Base-by-base conservation (phyloP, 2,797 vertebrate species). In the Champsocephalus gunnari region DNA sequence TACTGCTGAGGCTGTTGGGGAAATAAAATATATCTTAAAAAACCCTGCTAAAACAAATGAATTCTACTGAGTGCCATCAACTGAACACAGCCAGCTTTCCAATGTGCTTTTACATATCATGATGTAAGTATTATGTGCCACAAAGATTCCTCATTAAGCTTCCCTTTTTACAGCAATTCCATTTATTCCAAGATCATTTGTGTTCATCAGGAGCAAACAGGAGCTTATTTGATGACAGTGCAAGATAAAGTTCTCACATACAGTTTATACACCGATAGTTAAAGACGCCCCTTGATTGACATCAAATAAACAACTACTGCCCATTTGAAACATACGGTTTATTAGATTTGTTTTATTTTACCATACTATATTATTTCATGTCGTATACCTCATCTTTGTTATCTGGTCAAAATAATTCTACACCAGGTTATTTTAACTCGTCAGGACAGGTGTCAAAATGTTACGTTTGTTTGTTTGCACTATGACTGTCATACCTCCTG, bases 401-500 rank as follows among this genome's bases (percentile, higher is more conserved):
- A 63, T 56, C 19, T 28, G 0, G 60, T 41, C 17, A 11, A 47
- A 11, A 66, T 61, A 67, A 45, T 21, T 38, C 12, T n/a, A 62
- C 17, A 61, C 13, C 17, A 24, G 64, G 5, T 28, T 5, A 14
- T 51, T 41, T 57, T 17, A n/a, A 10, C 6, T n/a, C 55, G 47
- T 66, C 38, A 12, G 51, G 45, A 50, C 59, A 24, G 4, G 34
- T 14, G 38, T 79, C 41, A 38, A 19, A 49, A 12, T 12, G 44
- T 50, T 21, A 2, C 10, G 60, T 14, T 28, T n/a, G n/a, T n/a
- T 43, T 21, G 3, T 13, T 9, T 41, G 4, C 14, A 19, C 55
- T 3, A 5, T 41, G 21, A 57, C 53, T 45, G 19, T 61, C 32
- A 1, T 82, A 99, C 98, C 96, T 99, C 98, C 77, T 99, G 97